Conservation (phyloP, 2,888 invertebrate species). For the Lapara coniferarum region DNA sequence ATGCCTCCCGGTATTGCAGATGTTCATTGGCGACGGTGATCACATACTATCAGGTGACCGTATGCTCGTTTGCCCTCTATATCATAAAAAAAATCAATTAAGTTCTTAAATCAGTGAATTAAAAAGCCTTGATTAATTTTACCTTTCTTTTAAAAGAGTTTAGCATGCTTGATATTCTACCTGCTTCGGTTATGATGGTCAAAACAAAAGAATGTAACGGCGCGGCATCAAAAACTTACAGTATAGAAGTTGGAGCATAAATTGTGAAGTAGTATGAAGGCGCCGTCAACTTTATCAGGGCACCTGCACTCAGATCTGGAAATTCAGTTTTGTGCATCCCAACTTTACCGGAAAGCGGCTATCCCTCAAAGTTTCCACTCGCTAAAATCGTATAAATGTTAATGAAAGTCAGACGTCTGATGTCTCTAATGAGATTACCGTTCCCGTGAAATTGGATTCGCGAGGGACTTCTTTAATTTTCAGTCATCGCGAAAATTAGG, state of each 20-base stretch:
- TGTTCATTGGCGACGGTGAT: no score
- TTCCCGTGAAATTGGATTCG: constrained; percentile 78
- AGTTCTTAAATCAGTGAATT: no score
- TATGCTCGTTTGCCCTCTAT: no score
- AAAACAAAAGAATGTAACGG: constrained; percentile 39
- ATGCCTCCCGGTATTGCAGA: no score
- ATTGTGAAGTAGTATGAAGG: constrained; percentile 56
- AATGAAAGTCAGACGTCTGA: constrained; percentile 79
- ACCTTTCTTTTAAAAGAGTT: no score
- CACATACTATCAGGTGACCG: no score
- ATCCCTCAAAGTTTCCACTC: constrained; percentile 65
- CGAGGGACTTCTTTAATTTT: constrained; percentile 80
- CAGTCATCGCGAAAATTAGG: constrained; percentile 76
- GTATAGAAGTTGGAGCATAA: constrained; percentile 62
- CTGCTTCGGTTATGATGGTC: constrained; percentile 23
- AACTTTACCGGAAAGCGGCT: constrained; percentile 54
- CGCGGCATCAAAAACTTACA: constrained; percentile 41
- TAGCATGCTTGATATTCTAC: no score
- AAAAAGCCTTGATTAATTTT: no score
- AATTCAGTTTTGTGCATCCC: constrained; percentile 75
- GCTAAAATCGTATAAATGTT: constrained; percentile 79
- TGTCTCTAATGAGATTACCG: constrained; percentile 80
- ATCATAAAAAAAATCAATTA: no score
- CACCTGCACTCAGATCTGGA: constrained; percentile 66
- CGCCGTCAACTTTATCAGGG: constrained; percentile 60